A percentile compares a stretch with the other conserved stretches of the same genome.
These are phyloP conservation scores for Phortica variegata DNA, from an alignment of 1,140 invertebrate genomes.

Conservation along the genomic window DNA sequence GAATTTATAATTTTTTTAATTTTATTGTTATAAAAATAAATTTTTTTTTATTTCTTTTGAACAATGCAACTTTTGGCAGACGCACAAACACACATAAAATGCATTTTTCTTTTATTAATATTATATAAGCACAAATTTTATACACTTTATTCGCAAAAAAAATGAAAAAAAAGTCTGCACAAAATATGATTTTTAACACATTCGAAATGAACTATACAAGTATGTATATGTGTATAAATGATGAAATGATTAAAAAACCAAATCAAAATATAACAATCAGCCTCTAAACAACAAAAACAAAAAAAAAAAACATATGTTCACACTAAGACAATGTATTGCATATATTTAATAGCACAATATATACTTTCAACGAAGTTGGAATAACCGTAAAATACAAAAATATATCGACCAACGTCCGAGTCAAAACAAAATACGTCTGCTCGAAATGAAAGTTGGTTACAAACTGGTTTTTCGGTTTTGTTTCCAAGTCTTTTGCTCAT, in stretches of 20 bases:
- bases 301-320: conserved; percentile 3
- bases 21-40: neutral
- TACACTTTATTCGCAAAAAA: neutral
- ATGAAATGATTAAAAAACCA: conserved; percentile 10
- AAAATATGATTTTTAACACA: neutral
- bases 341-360: no score
- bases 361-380: no score
- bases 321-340: no score
- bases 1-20: no score
- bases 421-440: conserved; percentile 41
- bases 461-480: conserved; percentile 56
- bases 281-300: neutral
- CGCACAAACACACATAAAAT: neutral
- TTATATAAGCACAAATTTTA: neutral
- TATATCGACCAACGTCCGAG: conserved; percentile 18
- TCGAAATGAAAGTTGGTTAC: conserved; percentile 55
- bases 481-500: neutral
- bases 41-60: neutral
- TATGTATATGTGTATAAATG: conserved; percentile 2
- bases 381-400: no score
- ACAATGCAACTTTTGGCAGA: neutral
- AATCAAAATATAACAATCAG: conserved; percentile 14
- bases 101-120: neutral
- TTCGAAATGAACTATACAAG: conserved; percentile 4
- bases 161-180: neutral